Evolutionary conservation across 2,888 invertebrate species (phyloP), one percentile per base, ranked within the genome.

Genomic region (Thecocarcelia acutangulata): DNA sequence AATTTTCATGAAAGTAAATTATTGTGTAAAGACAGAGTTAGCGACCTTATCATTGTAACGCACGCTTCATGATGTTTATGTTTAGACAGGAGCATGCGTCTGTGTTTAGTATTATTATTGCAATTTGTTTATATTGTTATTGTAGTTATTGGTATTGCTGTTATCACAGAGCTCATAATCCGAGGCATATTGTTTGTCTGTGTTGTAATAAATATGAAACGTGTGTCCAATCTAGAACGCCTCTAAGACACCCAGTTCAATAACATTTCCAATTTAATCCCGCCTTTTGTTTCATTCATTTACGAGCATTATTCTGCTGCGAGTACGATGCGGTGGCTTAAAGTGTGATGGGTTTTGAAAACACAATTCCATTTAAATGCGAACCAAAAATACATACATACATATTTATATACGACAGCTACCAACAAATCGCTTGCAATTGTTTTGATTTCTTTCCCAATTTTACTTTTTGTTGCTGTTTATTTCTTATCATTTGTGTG

Each of bases 211-310:
- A 82, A 78, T 78, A 82, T 74, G 69, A 74, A 70, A 78, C 82
- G 82, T 82, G 69, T 74, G 81, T 19, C 73, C 78, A 70, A 82
- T 69, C 56, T 78, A 78, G 78, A 69, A 69, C 64, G 19, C 50
- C 66, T 78, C 69, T 74, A 76, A 74, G 74, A 81, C 59, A 72
- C 68, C 72, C 76, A 68, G 72, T 78, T 77, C 78, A 69, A 78
- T 74, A 74, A 58, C 78, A 64, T 69, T 69, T 56, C 54, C 69
- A 58, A 74, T 70, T 73, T 74, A 74, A 82, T 78, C 58, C 64
- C 78, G 63, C 59, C 59, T 69, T 74, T 70, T 48, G 64, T 78
- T 66, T 64, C 40, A 42, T 56, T 33, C 56, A 56, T 54, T 69
- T 19, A 54, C n/a, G n/a, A n/a, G n/a, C n/a, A 44, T 64, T 58